Evolutionary conservation across 2,113 vertebrate species (phyloP).

Genomic region (Cyprinodon variegatus): DNA sequence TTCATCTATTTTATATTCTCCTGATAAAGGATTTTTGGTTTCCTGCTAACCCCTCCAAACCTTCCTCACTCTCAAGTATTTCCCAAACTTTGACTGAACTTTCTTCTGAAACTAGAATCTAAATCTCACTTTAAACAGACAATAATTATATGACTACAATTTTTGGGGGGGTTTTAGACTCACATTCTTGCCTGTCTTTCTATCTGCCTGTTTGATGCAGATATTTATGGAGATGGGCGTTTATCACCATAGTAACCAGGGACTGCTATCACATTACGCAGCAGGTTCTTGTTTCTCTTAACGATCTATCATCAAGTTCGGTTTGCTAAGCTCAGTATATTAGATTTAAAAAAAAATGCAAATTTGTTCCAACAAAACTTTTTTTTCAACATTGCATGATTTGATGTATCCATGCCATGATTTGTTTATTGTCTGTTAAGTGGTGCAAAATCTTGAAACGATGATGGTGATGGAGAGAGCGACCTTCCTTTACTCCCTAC

Average conservation of each 20-base stretch:
- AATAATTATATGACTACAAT: neutral
- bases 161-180: neutral
- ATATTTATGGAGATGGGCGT: neutral
- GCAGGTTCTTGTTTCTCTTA: neutral
- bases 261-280: neutral
- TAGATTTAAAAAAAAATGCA: too few species aligned
- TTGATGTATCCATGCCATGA: too few species aligned
- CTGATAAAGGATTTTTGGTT: too few species aligned
- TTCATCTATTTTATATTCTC: too few species aligned
- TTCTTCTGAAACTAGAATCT: neutral
- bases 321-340: too few species aligned
- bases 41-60: too few species aligned
- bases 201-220: too few species aligned
- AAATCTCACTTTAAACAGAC: neutral
- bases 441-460: neutral
- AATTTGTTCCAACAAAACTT: too few species aligned
- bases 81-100: neutral
- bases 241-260: neutral
- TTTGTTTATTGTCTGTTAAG: neutral
- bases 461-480: neutral
- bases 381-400: too few species aligned
- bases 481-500: neutral
- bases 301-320: neutral
- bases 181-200: neutral
- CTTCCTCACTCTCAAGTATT: too few species aligned